phyloP scores from a whole-genome alignment of 1,140 invertebrate species.

The Paracyclopina nana region DNA sequence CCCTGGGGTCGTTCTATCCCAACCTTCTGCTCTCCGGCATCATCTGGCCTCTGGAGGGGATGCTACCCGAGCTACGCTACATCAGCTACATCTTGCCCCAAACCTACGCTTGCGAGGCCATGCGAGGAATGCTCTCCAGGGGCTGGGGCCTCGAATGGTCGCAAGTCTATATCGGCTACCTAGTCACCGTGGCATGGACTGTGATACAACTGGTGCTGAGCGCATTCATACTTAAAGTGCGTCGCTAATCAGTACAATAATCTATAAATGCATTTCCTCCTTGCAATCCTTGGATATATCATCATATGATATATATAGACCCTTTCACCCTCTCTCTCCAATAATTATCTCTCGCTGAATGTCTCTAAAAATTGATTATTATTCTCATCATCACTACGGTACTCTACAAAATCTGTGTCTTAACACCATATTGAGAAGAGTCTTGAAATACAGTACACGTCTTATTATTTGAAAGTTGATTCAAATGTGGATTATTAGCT shows the following conservation, averaged over 20 bases:
- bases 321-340: no score
- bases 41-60: slow-evolving; percentile 82
- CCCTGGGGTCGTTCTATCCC: slow-evolving; percentile 77
- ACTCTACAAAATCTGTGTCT: no score
- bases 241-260: slow-evolving; percentile 18
- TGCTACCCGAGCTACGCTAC: slow-evolving; percentile 55
- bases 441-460: no score
- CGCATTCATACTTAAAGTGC: slow-evolving; percentile 36
- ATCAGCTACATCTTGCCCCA: slow-evolving; percentile 64
- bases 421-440: no score
- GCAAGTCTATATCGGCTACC: slow-evolving; percentile 67
- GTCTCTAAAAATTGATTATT: no score
- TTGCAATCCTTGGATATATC: no score
- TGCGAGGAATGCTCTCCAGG: slow-evolving; percentile 66
- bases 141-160: slow-evolving; percentile 63
- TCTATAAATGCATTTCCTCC: no score
- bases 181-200: slow-evolving; percentile 72
- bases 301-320: no score
- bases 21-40: slow-evolving; percentile 65
- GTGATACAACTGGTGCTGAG: slow-evolving; percentile 60
- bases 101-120: slow-evolving; percentile 69
- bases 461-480: no score
- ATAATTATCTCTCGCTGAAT: no score
- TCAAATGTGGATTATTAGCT: no score
- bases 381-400: no score